Evolutionary conservation across 2,797 vertebrate species (phyloP).

Genomic region (Brotula barbata): DNA sequence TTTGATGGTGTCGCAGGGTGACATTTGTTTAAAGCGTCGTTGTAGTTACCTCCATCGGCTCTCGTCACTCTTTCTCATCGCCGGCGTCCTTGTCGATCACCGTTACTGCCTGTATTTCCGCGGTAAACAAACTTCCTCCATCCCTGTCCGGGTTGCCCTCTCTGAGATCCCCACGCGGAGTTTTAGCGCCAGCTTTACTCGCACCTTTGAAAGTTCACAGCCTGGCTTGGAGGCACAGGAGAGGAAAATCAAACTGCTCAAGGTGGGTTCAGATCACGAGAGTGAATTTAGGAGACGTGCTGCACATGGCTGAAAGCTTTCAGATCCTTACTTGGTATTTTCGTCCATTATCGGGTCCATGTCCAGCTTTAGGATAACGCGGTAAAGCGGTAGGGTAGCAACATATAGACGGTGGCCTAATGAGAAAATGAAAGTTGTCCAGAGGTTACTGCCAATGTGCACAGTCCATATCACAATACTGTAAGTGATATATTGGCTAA

Average conservation of each 20-base stretch:
- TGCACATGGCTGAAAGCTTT: constrained; percentile 58
- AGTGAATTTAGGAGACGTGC: constrained; percentile 71
- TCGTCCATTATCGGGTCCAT: constrained; percentile 20
- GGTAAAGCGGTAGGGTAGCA: too few relatives aligned
- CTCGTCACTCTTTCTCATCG: constrained; percentile 26
- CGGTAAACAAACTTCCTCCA: constrained; percentile 32
- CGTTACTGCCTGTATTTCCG: constrained; percentile 48
- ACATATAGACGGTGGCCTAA: constrained; percentile 10
- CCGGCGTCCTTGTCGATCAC: constrained; percentile 70
- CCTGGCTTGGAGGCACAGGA: constrained; percentile 67
- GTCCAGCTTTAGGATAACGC: constrained; percentile 12
- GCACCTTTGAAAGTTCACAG: constrained; percentile 75
- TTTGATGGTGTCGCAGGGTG: constrained; percentile 1
- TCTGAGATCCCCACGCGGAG: constrained; percentile 43
- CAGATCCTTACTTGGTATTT: constrained; percentile 48
- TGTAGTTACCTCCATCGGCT: not conserved
- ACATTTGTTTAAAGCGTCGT: constrained; percentile 15
- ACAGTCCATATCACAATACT: constrained; percentile 57
- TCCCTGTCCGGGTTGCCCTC: too few relatives aligned
- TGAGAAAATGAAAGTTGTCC: constrained; percentile 48
- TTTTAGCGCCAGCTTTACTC: constrained; percentile 57
- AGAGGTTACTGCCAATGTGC: constrained; percentile 59
- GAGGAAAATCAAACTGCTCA: constrained; percentile 69
- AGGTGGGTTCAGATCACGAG: constrained; percentile 69
- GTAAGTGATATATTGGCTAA: constrained; percentile 70